Conservation (phyloP, 2,888 invertebrate genomes). For the Macrophya annulata region DNA sequence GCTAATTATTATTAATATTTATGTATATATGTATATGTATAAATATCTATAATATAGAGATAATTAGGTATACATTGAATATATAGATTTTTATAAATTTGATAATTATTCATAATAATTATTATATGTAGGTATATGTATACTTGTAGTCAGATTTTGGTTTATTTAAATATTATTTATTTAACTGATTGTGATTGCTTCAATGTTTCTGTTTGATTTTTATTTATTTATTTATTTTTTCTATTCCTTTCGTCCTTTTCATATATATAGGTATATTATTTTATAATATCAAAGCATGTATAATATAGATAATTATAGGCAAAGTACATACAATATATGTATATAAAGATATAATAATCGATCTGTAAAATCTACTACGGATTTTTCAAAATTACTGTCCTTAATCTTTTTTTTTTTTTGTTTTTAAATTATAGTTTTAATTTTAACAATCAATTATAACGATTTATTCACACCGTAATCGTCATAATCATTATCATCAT, state of each 20-base stretch:
- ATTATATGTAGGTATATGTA: neutral
- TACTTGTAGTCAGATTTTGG: neutral
- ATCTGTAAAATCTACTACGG: slow-evolving; percentile 16
- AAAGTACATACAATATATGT: neutral
- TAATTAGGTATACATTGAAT: neutral
- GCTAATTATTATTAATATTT: neutral
- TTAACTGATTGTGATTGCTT: slow-evolving; percentile 1
- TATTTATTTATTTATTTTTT: neutral
- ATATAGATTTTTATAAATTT: neutral
- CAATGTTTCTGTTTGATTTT: neutral
- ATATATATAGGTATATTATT: no score
- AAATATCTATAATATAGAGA: no score
- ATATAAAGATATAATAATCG: neutral
- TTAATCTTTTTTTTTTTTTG: neutral
- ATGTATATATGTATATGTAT: no score
- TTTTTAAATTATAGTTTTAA: neutral
- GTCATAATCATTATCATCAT: neutral
- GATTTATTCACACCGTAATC: neutral
- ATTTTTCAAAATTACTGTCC: neutral
- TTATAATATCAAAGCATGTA: neutral
- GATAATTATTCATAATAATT: neutral
- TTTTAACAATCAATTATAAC: neutral
- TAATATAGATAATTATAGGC: neutral
- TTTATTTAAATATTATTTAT: neutral
- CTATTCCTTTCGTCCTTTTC: no score